These are phyloP conservation scores for Neodiprion lecontei DNA, from an alignment of 1,140 invertebrate genomes.

Conservation along the genomic window DNA sequence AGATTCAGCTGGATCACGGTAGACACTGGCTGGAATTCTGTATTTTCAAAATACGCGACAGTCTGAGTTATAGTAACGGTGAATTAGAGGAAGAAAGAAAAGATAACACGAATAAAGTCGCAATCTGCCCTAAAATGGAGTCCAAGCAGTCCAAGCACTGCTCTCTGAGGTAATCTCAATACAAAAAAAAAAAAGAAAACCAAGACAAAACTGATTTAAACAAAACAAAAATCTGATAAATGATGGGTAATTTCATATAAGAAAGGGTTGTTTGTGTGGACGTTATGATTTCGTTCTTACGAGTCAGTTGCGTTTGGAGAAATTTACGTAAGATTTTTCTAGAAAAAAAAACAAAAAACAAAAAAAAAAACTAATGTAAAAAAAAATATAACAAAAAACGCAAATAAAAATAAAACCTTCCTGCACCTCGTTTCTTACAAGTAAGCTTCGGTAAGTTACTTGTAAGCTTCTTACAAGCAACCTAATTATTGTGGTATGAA, in stretches of 20 bases:
- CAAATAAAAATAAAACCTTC: too few species aligned
- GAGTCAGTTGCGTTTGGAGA: not conserved
- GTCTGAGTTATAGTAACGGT: not conserved
- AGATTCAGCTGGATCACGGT: constrained; percentile 58
- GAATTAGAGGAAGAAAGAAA: not conserved
- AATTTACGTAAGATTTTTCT: not conserved
- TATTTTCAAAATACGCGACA: not conserved
- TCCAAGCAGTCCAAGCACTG: too few species aligned
- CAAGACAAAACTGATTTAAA: too few species aligned
- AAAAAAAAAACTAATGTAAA: too few species aligned
- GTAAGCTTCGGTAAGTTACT: too few species aligned
- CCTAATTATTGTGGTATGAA: too few species aligned
- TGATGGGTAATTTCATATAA: too few species aligned
- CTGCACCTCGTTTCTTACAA: too few species aligned
- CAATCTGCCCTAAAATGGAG: not conserved
- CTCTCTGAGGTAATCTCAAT: not conserved
- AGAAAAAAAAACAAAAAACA: too few species aligned
- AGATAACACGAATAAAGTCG: not conserved
- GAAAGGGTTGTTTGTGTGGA: not conserved
- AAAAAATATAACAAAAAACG: too few species aligned
- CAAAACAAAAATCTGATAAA: too few species aligned
- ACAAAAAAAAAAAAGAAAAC: not conserved
- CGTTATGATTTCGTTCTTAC: not conserved
- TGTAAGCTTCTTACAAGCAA: too few species aligned
- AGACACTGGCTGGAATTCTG: constrained; percentile 37